These are phyloP conservation scores for Danio tinwini DNA, from an alignment of 2,797 vertebrate genomes.

Conservation along the genomic window DNA sequence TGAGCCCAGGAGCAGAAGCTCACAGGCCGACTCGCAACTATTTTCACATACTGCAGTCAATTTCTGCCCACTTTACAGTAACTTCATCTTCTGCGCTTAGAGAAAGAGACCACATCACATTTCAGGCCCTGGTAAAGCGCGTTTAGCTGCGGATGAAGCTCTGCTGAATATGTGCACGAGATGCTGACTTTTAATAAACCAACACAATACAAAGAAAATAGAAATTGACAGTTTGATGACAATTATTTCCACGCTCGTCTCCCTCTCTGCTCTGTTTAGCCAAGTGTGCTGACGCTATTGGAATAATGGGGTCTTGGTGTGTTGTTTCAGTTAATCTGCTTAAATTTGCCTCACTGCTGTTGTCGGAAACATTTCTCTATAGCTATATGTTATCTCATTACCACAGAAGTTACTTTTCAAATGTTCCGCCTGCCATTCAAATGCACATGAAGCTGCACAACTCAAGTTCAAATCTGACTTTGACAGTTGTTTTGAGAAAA, in stretches of 20 bases:
- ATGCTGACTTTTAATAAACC: conserved; percentile 15
- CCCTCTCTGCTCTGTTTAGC: not conserved
- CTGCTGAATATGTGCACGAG: not conserved
- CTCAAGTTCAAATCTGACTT: conserved; percentile 7
- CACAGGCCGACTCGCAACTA: not conserved
- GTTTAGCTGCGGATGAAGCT: not conserved
- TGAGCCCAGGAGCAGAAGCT: conserved; percentile 20
- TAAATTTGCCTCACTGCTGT: conserved; percentile 11
- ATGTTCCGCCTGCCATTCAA: conserved; percentile 28
- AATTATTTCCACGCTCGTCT: conserved; percentile 56
- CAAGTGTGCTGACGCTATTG: conserved; percentile 27
- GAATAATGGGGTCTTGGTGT: conserved; percentile 38
- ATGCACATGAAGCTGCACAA: not conserved
- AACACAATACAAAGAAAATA: not conserved
- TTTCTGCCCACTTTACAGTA: conserved; percentile 30
- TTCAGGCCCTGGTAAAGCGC: conserved; percentile 17
- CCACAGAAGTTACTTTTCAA: not conserved
- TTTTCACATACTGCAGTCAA: conserved; percentile 30
- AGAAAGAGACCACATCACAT: not conserved
- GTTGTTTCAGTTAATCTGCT: conserved; percentile 35
- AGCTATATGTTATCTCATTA: conserved; percentile 25
- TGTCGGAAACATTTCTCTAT: not conserved
- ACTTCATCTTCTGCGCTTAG: conserved; percentile 18
- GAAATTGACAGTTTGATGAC: conserved; percentile 46
- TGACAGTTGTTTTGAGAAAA: not conserved